Evolutionary conservation across 1,140 invertebrate species (phyloP).

Genomic region (Psilanteris sp.): DNA sequence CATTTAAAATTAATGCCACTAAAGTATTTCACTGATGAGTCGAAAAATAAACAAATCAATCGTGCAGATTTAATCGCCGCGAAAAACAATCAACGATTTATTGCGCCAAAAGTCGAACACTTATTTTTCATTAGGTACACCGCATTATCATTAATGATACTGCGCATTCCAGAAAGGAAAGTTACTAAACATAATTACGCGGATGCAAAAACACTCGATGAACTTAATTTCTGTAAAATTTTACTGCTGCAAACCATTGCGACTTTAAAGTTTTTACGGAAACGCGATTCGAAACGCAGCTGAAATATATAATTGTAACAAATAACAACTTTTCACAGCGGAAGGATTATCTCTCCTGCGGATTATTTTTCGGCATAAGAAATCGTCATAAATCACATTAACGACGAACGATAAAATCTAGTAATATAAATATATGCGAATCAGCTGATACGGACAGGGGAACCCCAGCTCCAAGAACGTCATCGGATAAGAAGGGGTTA

Average conservation of each 20-base stretch:
- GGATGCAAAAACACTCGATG: slow-evolving; percentile 31
- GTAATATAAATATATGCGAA: slow-evolving; percentile 12
- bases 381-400: slow-evolving; percentile 27
- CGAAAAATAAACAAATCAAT: too few species aligned
- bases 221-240: slow-evolving; percentile 41
- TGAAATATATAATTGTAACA: slow-evolving; percentile 26
- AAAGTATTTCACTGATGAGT: too few species aligned
- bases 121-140: slow-evolving; percentile 23
- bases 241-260: too few species aligned
- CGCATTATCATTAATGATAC: slow-evolving; percentile 24
- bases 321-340: slow-evolving; percentile 32
- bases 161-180: not conserved
- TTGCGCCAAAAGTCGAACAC: not conserved
- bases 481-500: slow-evolving; percentile 29
- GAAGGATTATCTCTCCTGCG: slow-evolving; percentile 7
- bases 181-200: slow-evolving; percentile 26
- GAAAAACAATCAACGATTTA: slow-evolving; percentile 25
- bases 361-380: slow-evolving; percentile 31
- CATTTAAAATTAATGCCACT: not conserved
- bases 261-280: too few species aligned
- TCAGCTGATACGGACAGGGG: slow-evolving; percentile 35
- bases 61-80: not conserved
- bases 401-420: slow-evolving; percentile 18
- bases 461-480: slow-evolving; percentile 18
- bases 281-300: slow-evolving; percentile 15